Base-by-base conservation (phyloP, 2,113 vertebrate species). In the Eublepharis macularius region DNA sequence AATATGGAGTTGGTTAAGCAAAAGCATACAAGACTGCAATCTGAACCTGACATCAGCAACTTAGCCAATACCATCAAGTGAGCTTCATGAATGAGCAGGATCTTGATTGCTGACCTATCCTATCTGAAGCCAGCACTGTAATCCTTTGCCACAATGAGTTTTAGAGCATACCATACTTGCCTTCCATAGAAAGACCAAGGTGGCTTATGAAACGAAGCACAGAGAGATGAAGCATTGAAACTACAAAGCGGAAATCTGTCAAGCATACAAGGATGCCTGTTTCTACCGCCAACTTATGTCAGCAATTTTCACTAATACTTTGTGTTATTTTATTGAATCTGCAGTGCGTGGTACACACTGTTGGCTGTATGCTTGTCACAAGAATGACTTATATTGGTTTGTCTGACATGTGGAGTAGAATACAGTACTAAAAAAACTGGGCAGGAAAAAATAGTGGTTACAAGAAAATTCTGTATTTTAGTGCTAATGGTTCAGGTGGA, bases 241-340 rank as follows among this genome's bases (percentile, higher is more conserved):
- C 13, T 63, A 10, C 45, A 80, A 89, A 63, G 51, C 4, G 14
- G 81, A 41, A 90, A 86, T 87, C 87, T 65, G 69, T 76, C 17
- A 10, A 81, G 75, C 89, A 77, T 29, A 77, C 1, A 45, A 45
- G 81, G 75, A 54, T 1, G 1, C 57, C 84, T 87, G 80, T 34
- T 81, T 88, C 73, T 60, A 74, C 34, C 12, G 69, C 66, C 85
- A 34, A 65, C 14, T 76, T 76, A 90, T 89, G 43, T 84, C 70
- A 90, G 72, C 32, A 84, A 69, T 63, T 34, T 75, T 90, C 87
- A n/a, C 60, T 91, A 81, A 81, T 72, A 54, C 14, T 39, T 34
- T 41, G n/a, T 81, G 47, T 91, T 87, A 63, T 86, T 91, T 84
- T 41, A 51, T 89, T 84, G 83, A 92, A 93, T 60, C 88, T 74